Evolutionary conservation across 2,888 invertebrate genomes (phyloP), one percentile per base, ranked within the genome.

Genomic region (Stenurella melanura): DNA sequence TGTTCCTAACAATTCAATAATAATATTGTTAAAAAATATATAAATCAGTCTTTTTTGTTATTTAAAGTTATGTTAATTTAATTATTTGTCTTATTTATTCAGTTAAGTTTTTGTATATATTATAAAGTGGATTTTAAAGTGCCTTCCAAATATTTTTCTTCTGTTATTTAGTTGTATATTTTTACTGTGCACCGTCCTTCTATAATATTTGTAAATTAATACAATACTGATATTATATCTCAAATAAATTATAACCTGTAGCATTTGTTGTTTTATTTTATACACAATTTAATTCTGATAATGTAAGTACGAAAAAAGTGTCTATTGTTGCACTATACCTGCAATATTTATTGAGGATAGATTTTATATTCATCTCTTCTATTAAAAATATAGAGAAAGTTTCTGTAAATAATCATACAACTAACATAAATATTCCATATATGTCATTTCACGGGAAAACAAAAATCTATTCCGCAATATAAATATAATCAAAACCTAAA

Each of bases 101-200:
- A 75, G 70, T 74, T 63, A 75, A 78, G 75, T 73, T 78, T 76
- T 78, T 78, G 73, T 78, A 67, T 61, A 71, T 66, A 63, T 66
- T 71, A 50, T 26, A 56, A 73, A 66, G 18, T 73, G 57, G 69
- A 80, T 81, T 79, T 69, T 77, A 80, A 83, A 83, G 83, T 83
- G 83, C 83, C 83, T 83, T 83, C 81, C 83, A 79, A 80, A 82
- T 82, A 81, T 83, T 80, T 81, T 75, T 82, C 81, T 75, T 77
- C 81, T 78, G 78, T 82, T 80, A 80, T 82, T 81, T 81, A 73
- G 78, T 81, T 80, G 78, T 80, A 81, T 81, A 81, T 80, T 81
- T 81, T 82, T 79, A 81, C 79, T 82, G 81, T 81, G 83, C 84
- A 84, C 84, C 83, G 83, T 84, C 83, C 83, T 82, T 76, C 74